Evolutionary conservation across 2,888 invertebrate genomes (phyloP).

Genomic region (Hymenopus coronatus): DNA sequence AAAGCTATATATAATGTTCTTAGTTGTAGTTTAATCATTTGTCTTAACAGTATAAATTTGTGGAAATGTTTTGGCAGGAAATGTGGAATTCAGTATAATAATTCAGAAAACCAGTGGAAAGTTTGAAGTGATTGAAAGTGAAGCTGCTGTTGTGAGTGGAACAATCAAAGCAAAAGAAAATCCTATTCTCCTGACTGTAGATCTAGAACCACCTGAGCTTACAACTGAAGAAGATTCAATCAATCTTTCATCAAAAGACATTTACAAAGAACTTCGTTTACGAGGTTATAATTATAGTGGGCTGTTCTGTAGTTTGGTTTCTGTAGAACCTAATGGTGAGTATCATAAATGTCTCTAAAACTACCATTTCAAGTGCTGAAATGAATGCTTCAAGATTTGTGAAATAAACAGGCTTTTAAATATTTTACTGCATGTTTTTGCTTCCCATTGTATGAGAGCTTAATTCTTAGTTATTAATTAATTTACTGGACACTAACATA

Average conservation of each 20-base stretch:
- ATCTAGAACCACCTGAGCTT: background rate
- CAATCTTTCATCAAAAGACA: constrained; percentile 52
- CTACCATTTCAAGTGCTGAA: background rate
- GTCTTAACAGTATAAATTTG: too few species aligned
- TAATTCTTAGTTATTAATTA: too few species aligned
- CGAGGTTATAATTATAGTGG: constrained; percentile 67
- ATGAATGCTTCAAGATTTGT: background rate
- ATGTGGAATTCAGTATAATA: constrained; percentile 32
- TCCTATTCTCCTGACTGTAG: background rate
- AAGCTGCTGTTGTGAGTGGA: background rate
- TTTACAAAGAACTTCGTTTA: too few species aligned
- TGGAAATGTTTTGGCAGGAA: constrained; percentile 29
- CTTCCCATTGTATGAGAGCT: too few species aligned
- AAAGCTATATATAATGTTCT: too few species aligned
- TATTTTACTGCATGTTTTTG: too few species aligned
- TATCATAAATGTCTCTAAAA: constrained; percentile 34
- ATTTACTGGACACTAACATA: too few species aligned
- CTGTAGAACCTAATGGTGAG: constrained; percentile 41
- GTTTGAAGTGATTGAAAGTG: constrained; percentile 22
- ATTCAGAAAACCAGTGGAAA: constrained; percentile 31
- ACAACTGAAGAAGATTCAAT: background rate
- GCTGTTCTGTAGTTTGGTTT: constrained; percentile 58
- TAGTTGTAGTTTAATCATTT: too few species aligned
- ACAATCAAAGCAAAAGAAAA: background rate
- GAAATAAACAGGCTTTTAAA: too few species aligned